These are phyloP conservation scores for Nyctalus aviator DNA, from an alignment of 2,797 vertebrate genomes.

Conservation along the genomic window DNA sequence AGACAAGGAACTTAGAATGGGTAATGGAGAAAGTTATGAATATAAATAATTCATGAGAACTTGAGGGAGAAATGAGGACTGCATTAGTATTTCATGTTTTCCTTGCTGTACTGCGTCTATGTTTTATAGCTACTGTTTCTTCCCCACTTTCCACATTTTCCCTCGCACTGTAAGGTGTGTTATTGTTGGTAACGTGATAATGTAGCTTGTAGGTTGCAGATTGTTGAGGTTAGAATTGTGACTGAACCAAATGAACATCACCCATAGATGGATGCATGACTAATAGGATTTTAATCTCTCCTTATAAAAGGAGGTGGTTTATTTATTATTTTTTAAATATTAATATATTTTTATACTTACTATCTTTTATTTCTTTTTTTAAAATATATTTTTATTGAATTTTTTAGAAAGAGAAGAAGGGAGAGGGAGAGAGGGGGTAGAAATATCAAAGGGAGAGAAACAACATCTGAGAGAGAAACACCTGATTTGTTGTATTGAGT, in stretches of 20 bases:
- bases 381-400: no score
- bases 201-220: not conserved
- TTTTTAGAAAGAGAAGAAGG: no score
- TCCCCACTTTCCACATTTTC: not conserved
- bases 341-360: no score
- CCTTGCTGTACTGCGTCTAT: not conserved
- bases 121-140: not conserved
- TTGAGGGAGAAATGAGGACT: slow-evolving; percentile 16
- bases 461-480: not conserved
- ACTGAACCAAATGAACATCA: not conserved
- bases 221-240: not conserved
- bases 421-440: no score
- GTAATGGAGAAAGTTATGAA: not conserved
- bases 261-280: not conserved
- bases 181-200: slow-evolving; percentile 17
- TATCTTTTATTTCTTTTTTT: no score
- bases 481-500: not conserved
- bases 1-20: not conserved
- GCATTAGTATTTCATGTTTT: not conserved
- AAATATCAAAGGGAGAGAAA: no score
- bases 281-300: not conserved
- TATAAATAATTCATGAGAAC: not conserved
- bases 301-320: not conserved
- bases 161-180: not conserved
- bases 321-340: no score